phyloP scores from a whole-genome alignment of 1,140 invertebrate species.

The Brachionus asplanchnoidis region DNA sequence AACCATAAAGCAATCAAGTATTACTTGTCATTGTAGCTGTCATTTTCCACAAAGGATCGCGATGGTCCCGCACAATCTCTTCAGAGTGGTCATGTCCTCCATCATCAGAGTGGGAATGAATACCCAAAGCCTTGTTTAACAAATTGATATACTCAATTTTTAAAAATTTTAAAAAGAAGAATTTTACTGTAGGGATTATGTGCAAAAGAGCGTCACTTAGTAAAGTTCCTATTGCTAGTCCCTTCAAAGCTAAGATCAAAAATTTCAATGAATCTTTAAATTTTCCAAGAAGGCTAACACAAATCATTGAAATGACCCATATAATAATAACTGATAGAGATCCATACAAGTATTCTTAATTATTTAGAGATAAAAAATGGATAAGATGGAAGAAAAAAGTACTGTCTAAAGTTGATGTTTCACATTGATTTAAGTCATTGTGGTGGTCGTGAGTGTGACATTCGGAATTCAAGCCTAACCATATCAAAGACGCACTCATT shows the following conservation, averaged over 20 bases:
- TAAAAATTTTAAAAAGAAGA: neutral
- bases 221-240: conserved; percentile 28
- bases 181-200: conserved; percentile 7
- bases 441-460: neutral
- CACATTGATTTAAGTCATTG: neutral
- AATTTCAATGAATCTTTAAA: neutral
- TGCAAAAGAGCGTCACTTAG: conserved; percentile 15
- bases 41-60: conserved; percentile 22
- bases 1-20: too few relatives aligned
- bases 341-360: conserved; percentile 8
- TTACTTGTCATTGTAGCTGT: conserved; percentile 12
- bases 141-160: neutral
- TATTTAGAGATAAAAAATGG: neutral
- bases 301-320: conserved; percentile 33
- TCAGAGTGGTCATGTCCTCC: neutral
- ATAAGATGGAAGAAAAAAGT: neutral
- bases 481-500: neutral
- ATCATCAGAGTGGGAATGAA: neutral
- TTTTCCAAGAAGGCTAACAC: neutral
- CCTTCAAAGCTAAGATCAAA: conserved; percentile 22
- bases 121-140: neutral
- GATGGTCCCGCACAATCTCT: neutral
- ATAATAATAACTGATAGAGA: conserved; percentile 8
- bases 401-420: neutral
- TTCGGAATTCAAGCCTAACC: neutral